Base-by-base conservation (phyloP, 1,140 invertebrate genomes). In the Drosophila nikananu region DNA sequence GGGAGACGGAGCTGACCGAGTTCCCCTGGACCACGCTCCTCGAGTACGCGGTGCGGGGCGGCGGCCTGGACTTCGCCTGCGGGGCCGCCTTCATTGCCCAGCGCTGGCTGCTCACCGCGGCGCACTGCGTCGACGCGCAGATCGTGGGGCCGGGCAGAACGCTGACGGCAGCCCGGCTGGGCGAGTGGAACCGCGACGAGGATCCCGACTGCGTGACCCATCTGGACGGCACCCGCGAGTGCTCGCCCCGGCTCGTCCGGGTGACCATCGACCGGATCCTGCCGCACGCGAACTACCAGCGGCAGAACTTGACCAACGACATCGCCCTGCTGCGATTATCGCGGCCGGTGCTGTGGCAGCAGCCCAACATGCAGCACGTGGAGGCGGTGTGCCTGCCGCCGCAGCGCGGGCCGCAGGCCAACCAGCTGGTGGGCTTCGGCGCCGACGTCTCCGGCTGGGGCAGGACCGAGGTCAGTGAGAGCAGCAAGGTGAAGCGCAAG, bases 371-470 rank as follows among this genome's bases (percentile, higher is more conserved):
- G 48, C 13, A 12, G 8, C 70, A 75, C 21, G 25, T 87, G 57
- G 95, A 95, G 87, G 97, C 97, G 0, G 96, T 98, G 35, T 98
- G 98, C 77, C 91, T 99, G 8, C 97, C 97, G 1, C 77, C 87
- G 1, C 70, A 92, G 25, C 83, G 55, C 0, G 46, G 82, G 5
- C 59, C 94, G 19, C 79, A 74, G 7, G 92, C 80, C 19, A 78
- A 77, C 10, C 89, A 84, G 3, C 94, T 94, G 51, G 84, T 94
- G 4, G 93, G 93, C 2, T 80, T 91, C 12, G 94, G 93, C n/a
- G 94, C 97, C 35, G 95, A 95, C 60, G 95, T 97, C 0, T 96
- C 96, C 7, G 97, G 97, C 19, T 98, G 97, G 97, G 97, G 97
- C 8, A 95, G 94, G 83, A 96, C 96, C 2, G 96, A 96, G 92